Evolutionary conservation across 2,797 vertebrate genomes (phyloP), one percentile per base, ranked within the genome.

Genomic region (Coreius guichenoti): DNA sequence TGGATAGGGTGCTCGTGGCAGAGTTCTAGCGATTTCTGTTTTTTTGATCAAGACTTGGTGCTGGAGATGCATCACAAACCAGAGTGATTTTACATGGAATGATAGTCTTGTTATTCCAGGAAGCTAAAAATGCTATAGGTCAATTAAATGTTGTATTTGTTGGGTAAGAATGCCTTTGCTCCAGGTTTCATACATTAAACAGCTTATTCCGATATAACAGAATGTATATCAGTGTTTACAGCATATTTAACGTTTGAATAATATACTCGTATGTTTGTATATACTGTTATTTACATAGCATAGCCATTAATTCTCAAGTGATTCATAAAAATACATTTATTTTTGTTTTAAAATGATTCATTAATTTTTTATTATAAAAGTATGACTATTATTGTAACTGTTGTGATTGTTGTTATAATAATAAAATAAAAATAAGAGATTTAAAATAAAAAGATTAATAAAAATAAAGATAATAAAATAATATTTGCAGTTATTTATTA

Each of bases 11-110:
- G 65, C 67, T 63, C 11, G 21, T 75, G 56, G 81, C 70, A 23
- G 31, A 45, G 31, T 68, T 85, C 43, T 73, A 39, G 68, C 19
- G 69, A 43, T 70, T 82, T 82, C 14, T 13, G 21, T 61, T 79
- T 76, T 72, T 78, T 70, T 43, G 0, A 51, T 85, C 67, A 49
- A 80, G 56, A 73, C 39, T 73, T 39, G 29, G 56, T 47, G 43
- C 61, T 47, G 17, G 19, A 84, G 65, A 84, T 70, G 33, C 65
- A 78, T 69, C 51, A 69, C 61, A 76, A 68, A 68, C 47, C 33
- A 58, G 36, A 82, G 63, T 29, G 33, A 68, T 84, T 47, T 43
- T 36, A 45, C 16, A 29, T 43, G 23, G 31, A 54, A 23, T 8
- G 16, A 31, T 65, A 74, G 74, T 58, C 58, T 63, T 61, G 26